phyloP scores from a whole-genome alignment of 2,888 invertebrate genomes.

The Drosophila sordidapex region DNA sequence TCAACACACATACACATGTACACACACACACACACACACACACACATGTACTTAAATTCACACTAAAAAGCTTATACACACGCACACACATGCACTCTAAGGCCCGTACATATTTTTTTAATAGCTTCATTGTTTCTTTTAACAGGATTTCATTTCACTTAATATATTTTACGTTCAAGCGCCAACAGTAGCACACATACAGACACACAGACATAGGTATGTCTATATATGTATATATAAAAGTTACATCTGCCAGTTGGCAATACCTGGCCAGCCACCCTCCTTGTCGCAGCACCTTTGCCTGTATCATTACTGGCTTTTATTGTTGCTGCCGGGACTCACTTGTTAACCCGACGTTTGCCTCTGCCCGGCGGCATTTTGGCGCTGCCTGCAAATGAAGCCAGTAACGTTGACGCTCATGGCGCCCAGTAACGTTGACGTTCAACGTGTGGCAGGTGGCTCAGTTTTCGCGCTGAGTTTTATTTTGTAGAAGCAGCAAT shows the following conservation, averaged over 20 bases:
- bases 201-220: conserved; percentile 12
- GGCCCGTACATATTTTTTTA: conserved; percentile 55
- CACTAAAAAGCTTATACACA: conserved; percentile 9
- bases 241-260: conserved; percentile 40
- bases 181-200: conserved; percentile 13
- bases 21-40: conserved; percentile 10
- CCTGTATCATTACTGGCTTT: conserved; percentile 55
- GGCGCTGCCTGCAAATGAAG: conserved; percentile 67
- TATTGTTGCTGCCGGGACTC: conserved; percentile 59
- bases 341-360: conserved; percentile 71
- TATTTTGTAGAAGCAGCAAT: conserved; percentile 54
- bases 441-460: conserved; percentile 35
- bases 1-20: conserved; percentile 13
- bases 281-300: background rate
- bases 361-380: conserved; percentile 69
- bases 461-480: conserved; percentile 36
- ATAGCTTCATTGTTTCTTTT: conserved; percentile 77
- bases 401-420: conserved; percentile 32
- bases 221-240: conserved; percentile 4
- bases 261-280: conserved; percentile 10
- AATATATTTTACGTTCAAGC: conserved; percentile 62
- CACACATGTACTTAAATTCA: background rate
- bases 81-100: background rate
- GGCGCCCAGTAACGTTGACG: conserved; percentile 12
- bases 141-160: conserved; percentile 80